Evolutionary conservation across 1,140 invertebrate species (phyloP), one percentile per base, ranked within the genome.

Genomic region (Ips typographus): DNA sequence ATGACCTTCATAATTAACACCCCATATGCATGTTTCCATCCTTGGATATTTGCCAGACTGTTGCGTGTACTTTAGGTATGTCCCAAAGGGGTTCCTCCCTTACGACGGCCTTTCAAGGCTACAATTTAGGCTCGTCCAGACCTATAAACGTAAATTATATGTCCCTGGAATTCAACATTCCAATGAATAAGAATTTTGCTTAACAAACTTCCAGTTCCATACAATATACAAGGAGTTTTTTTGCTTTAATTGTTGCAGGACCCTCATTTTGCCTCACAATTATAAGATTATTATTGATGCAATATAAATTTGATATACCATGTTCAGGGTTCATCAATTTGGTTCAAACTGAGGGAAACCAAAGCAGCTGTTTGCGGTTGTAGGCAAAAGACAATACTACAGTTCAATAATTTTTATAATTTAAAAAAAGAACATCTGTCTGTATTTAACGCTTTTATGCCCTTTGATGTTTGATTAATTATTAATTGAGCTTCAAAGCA

Each of bases 391-490:
- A 8, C 22, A 8, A 6, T 1, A 49, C 22, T 22, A 49, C 44
- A 49, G 44, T 49, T 49, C 22, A 49, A 49, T 49, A 56, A 37
- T 38, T 56, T 56, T 38, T 56, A 7, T 7, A 3, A 22, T 56
- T 56, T 56, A 7, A 36, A 36, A 7, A 36, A 7, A 36, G 37
- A 56, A 56, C 53, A 56, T 56, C 53, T 56, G 53, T 36, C 53
- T 39, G 7, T 56, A 56, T 56, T 56, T 56, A 56, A 56, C 53
- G 53, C 53, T 39, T 7, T 37, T 37, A 7, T n/a, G 37, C 53
- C 53, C 53, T 56, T 56, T 36, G 38, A 36, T n/a, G 53, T 56
- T 56, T 56, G 38, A 56, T 56, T 56, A 56, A 40, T 39, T 56
- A 37, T 37, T 7, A 36, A 40, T 56, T 37, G 8, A 40, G 53